Base-by-base conservation (phyloP, 2,113 vertebrate genomes). In the Oxyura jamaicensis region DNA sequence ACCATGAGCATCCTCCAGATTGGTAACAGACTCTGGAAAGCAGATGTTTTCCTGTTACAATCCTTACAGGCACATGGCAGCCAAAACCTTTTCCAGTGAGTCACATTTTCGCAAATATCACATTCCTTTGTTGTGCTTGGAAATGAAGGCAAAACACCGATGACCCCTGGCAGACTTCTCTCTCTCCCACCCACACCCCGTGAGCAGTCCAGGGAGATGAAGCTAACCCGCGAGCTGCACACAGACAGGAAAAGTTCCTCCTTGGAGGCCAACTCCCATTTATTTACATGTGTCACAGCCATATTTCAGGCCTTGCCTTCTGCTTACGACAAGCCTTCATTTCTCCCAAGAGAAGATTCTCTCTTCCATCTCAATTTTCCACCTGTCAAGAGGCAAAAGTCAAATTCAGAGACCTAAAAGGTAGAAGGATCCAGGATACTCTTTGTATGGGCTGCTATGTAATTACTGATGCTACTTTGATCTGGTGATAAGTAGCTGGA, bases 51-150 rank as follows among this genome's bases (percentile, higher is more conserved):
- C 86, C 68, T 83, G 39, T 52, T 55, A 55, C 3, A 13, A 80
- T 58, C 63, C 63, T 82, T 82, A 42, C 35, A 53, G 68, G 82
- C 12, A 29, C 41, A 55, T 85, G 66, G 39, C 52, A 86, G 73
- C 67, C 85, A 73, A 89, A 62, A 90, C 14, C 67, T 90, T 87
- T 93, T 46, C 58, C 75, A 86, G 82, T 90, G 88, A 96, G 63
- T 97, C 92, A 96, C 55, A 83, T 88, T 93, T 96, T 77, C 90
- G 68, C 82, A 77, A 39, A 80, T 17, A 60, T 85, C 90, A 76
- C 55, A 63, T 66, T 95, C 75, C 79, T 69, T 39, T 75, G 76
- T 36, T 90, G 22, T 88, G 65, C 77, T 83, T 94, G 76, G 90
- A 91, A 90, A 82, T 42, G 60, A 85, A 95, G 10, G 73, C 72